Evolutionary conservation across 2,113 vertebrate genomes (phyloP).

Genomic region (Bos javanicus): DNA sequence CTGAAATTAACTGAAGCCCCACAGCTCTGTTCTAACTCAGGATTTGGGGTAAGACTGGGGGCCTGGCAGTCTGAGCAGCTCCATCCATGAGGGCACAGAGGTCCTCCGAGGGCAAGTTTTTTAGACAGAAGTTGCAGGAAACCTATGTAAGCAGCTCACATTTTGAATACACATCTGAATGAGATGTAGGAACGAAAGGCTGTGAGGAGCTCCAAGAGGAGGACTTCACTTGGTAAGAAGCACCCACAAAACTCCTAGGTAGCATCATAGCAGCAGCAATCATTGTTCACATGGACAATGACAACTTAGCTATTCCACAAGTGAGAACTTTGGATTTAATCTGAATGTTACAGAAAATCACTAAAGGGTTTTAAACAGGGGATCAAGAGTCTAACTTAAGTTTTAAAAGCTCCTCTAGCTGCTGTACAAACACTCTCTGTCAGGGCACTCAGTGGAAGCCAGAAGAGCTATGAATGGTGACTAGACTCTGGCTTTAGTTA

Average conservation of each 20-base stretch:
- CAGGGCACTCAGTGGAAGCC: neutral
- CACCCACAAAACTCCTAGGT: neutral
- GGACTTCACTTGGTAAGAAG: neutral
- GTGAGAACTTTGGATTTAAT: neutral
- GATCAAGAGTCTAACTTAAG: neutral
- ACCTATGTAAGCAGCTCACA: neutral
- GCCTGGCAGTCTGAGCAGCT: neutral
- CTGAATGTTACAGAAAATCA: neutral
- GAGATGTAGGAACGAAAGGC: neutral
- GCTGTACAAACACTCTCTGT: neutral
- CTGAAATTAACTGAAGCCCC: neutral
- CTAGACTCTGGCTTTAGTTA: neutral
- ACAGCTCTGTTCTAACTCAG: neutral
- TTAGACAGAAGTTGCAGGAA: neutral
- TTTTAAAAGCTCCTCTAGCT: neutral
- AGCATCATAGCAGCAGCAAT: neutral
- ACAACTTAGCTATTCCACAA: neutral
- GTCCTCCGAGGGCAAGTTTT: neutral
- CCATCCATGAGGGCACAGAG: neutral
- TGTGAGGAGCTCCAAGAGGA: neutral
- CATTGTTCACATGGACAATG: neutral
- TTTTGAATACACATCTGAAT: neutral
- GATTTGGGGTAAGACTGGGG: neutral
- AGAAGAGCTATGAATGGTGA: neutral
- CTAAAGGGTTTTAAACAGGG: neutral